Conservation (phyloP, 2,113 vertebrate genomes). For the Zootoca vivipara region DNA sequence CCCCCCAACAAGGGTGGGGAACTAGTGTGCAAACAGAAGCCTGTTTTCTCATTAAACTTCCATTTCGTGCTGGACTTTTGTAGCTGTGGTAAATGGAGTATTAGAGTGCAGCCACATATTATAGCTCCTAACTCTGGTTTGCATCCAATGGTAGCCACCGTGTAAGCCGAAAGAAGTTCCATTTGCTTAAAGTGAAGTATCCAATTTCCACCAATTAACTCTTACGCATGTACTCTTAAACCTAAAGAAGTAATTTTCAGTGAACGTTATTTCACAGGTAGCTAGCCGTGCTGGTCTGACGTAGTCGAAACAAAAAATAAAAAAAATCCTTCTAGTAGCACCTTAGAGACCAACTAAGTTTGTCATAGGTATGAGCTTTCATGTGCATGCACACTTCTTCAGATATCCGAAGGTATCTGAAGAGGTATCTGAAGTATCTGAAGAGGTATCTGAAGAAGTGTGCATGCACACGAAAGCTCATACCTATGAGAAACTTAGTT, state of each 20-base stretch:
- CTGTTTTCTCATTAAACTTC: conserved; percentile 2
- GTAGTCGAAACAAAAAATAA: too few species aligned
- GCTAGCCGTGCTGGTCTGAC: too few species aligned
- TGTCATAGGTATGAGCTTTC: too few species aligned
- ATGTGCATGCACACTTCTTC: too few species aligned
- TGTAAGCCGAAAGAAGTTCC: background rate
- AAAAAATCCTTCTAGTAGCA: too few species aligned
- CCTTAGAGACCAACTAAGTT: too few species aligned
- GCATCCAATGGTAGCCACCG: background rate
- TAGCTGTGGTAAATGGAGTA: background rate
- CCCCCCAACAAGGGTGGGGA: background rate
- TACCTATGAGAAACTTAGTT: too few species aligned
- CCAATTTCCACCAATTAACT: background rate
- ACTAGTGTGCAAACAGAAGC: background rate
- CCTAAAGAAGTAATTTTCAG: background rate
- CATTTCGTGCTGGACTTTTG: background rate
- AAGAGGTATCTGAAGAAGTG: too few species aligned
- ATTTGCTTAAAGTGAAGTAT: background rate
- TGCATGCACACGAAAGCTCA: too few species aligned
- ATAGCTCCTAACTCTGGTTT: background rate
- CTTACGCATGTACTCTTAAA: background rate
- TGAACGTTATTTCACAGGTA: background rate
- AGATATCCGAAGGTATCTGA: too few species aligned
- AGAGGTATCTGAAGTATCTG: too few species aligned
- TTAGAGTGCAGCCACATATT: background rate